Evolutionary conservation across 2,113 vertebrate genomes (phyloP), one percentile per base, ranked within the genome.

Genomic region (Bettongia penicillata): DNA sequence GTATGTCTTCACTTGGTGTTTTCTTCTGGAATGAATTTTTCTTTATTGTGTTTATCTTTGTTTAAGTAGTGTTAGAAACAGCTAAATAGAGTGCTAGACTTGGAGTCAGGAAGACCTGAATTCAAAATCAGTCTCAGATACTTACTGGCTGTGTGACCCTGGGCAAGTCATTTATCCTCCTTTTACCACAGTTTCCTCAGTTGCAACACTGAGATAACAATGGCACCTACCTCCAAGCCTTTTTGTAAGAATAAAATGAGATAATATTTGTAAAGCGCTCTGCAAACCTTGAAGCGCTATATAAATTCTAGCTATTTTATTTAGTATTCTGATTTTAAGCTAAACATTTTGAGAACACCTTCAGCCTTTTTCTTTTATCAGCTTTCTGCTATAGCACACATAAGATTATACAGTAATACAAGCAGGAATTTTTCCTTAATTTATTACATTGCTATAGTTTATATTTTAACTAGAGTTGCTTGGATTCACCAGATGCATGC

Each of bases 401-500:
- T 31, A 95, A 93, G 51, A 50, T 51, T 93, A 95, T 84, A 94
- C 51, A 95, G 93, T 95, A 47, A 95, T 95, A 97, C 91, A 97
- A 97, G 92, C 77, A 92, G 95, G 97, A 97, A 97, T 96, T 98
- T 98, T 93, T 93, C 94, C 98, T 97, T 97, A 94, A 93, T 97
- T 98, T 97, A 51, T 95, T 96, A 97, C 97, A 96, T 97, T 95
- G 98, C 98, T 99, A 37, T 98, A 68, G 37, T 96, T 97, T 97
- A 93, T 96, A 49, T 97, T 90, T 92, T 93, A 95, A 96, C 91
- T 91, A 77, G 96, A 95, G 28, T 98, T 97, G 98, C 98, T 98
- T 92, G 91, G 28, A 98, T 96, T 98, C 98, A 98, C 97, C 96
- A 98, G 98, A 97, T 98, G 98, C 98, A 99, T 99, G 98, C 91